phyloP scores from a whole-genome alignment of 2,888 invertebrate genomes.

The Eledona agricola region DNA sequence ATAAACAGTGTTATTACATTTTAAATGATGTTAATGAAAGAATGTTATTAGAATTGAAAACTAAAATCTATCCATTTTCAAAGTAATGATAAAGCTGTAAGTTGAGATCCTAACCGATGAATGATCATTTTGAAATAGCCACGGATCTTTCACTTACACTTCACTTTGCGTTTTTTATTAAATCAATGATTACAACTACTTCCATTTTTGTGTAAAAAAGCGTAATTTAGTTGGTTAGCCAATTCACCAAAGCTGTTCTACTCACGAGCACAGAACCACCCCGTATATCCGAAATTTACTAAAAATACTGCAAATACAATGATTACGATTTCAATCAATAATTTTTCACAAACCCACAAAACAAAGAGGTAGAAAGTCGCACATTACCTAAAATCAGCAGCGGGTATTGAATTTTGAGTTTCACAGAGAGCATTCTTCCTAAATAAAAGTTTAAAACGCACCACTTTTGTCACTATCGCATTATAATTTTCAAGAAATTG shows the following conservation, averaged over 20 bases:
- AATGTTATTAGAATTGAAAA: background rate
- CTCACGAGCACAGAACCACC: constrained; percentile 56
- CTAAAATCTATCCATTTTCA: background rate
- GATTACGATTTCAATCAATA: background rate
- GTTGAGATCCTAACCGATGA: too few species aligned
- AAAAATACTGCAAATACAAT: constrained; percentile 51
- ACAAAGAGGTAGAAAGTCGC: constrained; percentile 23
- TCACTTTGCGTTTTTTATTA: too few species aligned
- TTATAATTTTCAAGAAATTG: constrained; percentile 8
- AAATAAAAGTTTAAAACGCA: constrained; percentile 2
- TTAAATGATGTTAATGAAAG: constrained; percentile 7
- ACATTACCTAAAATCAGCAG: constrained; percentile 47
- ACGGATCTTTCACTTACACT: background rate
- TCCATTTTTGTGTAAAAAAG: background rate
- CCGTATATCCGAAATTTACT: constrained; percentile 51
- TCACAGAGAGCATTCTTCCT: constrained; percentile 24
- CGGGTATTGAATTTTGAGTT: constrained; percentile 45
- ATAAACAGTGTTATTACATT: constrained; percentile 37
- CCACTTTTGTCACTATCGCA: constrained; percentile 16
- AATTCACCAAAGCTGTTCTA: constrained; percentile 39
- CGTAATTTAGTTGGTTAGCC: background rate
- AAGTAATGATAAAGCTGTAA: too few species aligned
- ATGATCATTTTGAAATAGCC: constrained; percentile 1
- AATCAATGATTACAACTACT: too few species aligned
- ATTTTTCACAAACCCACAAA: constrained; percentile 15